Conservation (phyloP, 1,140 invertebrate genomes). For the Homalodisca vitripennis region DNA sequence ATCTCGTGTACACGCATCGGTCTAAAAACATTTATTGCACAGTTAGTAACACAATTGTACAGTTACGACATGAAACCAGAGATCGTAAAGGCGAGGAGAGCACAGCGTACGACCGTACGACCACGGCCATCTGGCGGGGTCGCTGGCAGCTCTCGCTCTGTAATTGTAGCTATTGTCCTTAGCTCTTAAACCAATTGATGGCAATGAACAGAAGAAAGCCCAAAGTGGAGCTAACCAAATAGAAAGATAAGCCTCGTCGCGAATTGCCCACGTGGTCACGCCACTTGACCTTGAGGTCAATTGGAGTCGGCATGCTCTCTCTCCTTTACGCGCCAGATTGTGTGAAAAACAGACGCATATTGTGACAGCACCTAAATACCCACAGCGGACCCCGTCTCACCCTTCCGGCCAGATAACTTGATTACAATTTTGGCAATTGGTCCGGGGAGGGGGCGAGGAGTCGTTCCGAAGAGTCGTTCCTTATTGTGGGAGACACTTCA, state of each 20-base stretch:
- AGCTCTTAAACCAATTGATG: constrained; percentile 24
- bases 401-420: too few species aligned
- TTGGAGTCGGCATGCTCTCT: not conserved
- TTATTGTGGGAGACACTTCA: too few species aligned
- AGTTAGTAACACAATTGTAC: not conserved
- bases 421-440: too few species aligned
- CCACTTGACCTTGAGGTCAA: not conserved
- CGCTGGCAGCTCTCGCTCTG: not conserved
- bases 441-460: too few species aligned
- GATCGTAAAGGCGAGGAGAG: not conserved
- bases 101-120: not conserved
- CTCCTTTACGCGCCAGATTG: not conserved
- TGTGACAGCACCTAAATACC: not conserved
- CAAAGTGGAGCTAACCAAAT: constrained; percentile 20
- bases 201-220: constrained; percentile 14
- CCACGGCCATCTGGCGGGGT: not conserved
- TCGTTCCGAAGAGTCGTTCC: too few species aligned
- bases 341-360: not conserved
- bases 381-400: too few species aligned
- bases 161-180: constrained; percentile 19
- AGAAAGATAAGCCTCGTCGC: constrained; percentile 22
- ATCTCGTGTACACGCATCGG: too few species aligned
- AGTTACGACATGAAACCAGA: constrained; percentile 20
- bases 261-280: constrained; percentile 5
- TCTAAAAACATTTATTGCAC: not conserved